phyloP scores from a whole-genome alignment of 2,797 vertebrate genomes.

The Bovichtus diacanthus region DNA sequence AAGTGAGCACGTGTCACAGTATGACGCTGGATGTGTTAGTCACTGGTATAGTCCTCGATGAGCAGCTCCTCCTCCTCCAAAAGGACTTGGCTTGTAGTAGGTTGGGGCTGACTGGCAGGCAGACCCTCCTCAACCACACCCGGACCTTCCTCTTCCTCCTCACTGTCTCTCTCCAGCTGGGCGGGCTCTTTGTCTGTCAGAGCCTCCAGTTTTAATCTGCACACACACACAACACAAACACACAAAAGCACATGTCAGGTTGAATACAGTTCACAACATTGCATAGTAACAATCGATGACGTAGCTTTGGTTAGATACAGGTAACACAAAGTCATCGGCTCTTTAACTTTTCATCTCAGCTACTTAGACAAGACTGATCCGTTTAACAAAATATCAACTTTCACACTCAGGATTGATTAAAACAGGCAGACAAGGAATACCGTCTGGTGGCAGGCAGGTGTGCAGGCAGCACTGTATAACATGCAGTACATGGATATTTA shows the following conservation, averaged over 20 bases:
- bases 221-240: background rate
- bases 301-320: no score
- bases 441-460: no score
- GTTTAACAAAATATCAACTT: no score
- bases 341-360: no score
- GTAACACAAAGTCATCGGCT: no score
- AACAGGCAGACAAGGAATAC: no score
- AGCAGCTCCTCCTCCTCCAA: constrained; percentile 86
- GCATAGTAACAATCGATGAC: background rate
- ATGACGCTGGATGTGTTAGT: constrained; percentile 68
- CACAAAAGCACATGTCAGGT: background rate
- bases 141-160: constrained; percentile 11
- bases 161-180: constrained; percentile 76
- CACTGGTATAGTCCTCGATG: constrained; percentile 93
- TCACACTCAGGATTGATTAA: no score
- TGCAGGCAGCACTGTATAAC: no score
- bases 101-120: constrained; percentile 89
- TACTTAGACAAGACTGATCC: no score
- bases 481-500: no score
- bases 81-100: constrained; percentile 76
- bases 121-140: constrained; percentile 74
- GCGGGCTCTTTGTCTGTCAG: constrained; percentile 91
- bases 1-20: constrained; percentile 1
- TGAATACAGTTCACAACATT: no score
- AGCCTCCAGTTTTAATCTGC: constrained; percentile 90